Percentiles rank a stretch among this genome's conserved stretches.
Evolutionary conservation across 1,140 invertebrate genomes (phyloP).

Genomic region (Brachionus calyciflorus): DNA sequence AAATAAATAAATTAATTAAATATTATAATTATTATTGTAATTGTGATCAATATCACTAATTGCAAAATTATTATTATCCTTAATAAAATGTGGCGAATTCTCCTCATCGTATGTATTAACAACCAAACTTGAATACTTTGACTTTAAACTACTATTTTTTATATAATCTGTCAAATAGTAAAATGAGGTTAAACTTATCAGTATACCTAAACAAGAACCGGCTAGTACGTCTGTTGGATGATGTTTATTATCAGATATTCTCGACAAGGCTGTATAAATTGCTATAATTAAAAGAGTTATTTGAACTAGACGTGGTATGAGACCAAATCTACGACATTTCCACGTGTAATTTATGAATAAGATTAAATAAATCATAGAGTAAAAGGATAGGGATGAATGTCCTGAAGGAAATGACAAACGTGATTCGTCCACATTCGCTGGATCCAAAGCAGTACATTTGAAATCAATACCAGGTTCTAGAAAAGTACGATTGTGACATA

Average conservation of each 20-base stretch:
- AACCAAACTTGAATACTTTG: no score
- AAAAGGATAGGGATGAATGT: constrained; percentile 63
- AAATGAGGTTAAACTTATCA: constrained; percentile 59
- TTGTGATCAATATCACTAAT: no score
- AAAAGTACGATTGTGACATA: constrained; percentile 46
- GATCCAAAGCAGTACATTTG: constrained; percentile 53
- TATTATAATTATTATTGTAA: no score
- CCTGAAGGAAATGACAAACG: constrained; percentile 66
- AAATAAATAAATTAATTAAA: no score
- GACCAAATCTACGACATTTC: neutral
- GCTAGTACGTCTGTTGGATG: constrained; percentile 78
- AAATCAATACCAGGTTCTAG: constrained; percentile 60
- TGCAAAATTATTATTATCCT: no score
- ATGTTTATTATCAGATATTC: constrained; percentile 88
- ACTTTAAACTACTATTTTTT: no score
- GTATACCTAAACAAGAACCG: constrained; percentile 65
- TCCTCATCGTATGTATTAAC: no score
- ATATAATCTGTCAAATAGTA: constrained; percentile 7
- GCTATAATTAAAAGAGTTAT: constrained; percentile 9
- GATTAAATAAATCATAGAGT: constrained; percentile 30
- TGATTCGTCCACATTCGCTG: constrained; percentile 51
- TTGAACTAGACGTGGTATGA: constrained; percentile 3
- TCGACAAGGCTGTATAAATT: constrained; percentile 63
- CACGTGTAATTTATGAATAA: constrained; percentile 6
- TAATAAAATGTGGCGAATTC: no score